These are phyloP conservation scores for Aurelia aurita DNA, from an alignment of 30 jellyfish, hydroid and myxozoan species.

Conservation along the genomic window DNA sequence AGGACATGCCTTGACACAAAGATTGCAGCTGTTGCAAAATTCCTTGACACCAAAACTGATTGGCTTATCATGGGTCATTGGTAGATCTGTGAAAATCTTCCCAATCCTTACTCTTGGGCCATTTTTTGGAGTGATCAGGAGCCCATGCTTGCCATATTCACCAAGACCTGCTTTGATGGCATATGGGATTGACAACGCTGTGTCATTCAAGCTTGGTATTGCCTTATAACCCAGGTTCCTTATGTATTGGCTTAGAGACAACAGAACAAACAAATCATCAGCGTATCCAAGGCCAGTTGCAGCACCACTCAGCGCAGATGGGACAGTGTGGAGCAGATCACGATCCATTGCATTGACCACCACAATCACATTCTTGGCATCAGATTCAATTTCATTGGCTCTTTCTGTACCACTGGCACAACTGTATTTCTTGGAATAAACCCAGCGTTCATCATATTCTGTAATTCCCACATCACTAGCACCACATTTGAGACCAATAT, in stretches of 20 bases:
- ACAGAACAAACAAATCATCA: conserved; percentile 43
- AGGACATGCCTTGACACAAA: conserved; percentile 70
- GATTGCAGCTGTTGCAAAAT: conserved; percentile 45
- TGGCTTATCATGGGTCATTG: conserved; percentile 57
- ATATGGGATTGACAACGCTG: conserved; percentile 64
- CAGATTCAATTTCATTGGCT: conserved; percentile 40
- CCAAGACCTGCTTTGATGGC: conserved; percentile 77
- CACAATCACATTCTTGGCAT: conserved; percentile 37
- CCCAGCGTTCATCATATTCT: conserved; percentile 51
- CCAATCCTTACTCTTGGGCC: conserved; percentile 74
- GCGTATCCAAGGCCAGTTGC: conserved; percentile 76
- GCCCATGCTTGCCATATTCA: conserved; percentile 63
- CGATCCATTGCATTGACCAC: conserved; percentile 52
- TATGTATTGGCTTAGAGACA: conserved; percentile 58
- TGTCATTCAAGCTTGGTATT: conserved; percentile 64
- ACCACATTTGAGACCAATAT: conserved; percentile 47
- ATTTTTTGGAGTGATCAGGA: conserved; percentile 57
- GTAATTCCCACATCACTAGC: conserved; percentile 59
- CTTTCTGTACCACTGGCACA: conserved; percentile 39
- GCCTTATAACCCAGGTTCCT: conserved; percentile 65
- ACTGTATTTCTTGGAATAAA: conserved; percentile 41
- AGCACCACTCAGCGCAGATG: conserved; percentile 73
- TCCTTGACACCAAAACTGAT: conserved; percentile 64
- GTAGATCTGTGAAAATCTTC: conserved; percentile 57
- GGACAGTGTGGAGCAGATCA: conserved; percentile 64